These are phyloP conservation scores for Sciurus carolinensis DNA, from an alignment of 2,797 vertebrate genomes.

Conservation along the genomic window DNA sequence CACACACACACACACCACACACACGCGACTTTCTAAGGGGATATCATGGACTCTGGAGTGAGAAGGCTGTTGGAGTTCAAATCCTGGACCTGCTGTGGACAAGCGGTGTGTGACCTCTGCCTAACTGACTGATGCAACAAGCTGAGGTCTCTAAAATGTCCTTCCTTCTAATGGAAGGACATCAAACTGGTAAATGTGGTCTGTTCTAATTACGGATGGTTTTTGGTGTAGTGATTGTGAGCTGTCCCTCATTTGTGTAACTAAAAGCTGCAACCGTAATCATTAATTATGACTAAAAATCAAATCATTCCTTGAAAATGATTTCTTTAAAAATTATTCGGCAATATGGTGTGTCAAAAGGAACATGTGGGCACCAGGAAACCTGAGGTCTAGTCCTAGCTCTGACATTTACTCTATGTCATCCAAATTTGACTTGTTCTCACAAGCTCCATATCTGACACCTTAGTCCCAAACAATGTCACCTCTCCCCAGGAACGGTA, in stretches of 20 bases:
- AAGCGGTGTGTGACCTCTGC: background rate
- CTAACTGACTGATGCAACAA: background rate
- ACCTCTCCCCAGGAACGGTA: background rate
- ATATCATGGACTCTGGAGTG: background rate
- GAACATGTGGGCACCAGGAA: background rate
- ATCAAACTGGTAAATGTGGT: background rate
- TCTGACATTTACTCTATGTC: background rate
- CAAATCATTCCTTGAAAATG: constrained; percentile 37
- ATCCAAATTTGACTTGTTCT: background rate
- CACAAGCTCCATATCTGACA: background rate
- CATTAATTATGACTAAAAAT: constrained; percentile 52
- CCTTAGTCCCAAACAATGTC: background rate
- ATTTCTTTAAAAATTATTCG: background rate
- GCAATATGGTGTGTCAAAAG: background rate
- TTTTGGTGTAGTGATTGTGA: background rate
- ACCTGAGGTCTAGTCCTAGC: background rate
- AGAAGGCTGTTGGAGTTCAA: background rate
- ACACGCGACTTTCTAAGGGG: background rate
- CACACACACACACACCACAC: background rate
- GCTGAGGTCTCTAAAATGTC: constrained; percentile 80
- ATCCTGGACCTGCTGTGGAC: background rate
- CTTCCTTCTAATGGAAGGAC: background rate
- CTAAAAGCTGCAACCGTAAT: background rate
- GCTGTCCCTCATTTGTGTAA: background rate
- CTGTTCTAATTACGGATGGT: background rate